Percentiles rank a stretch among this genome's conserved stretches.
phyloP scores from a whole-genome alignment of 1,140 invertebrate genomes.

The Calliopsis andreniformis region DNA sequence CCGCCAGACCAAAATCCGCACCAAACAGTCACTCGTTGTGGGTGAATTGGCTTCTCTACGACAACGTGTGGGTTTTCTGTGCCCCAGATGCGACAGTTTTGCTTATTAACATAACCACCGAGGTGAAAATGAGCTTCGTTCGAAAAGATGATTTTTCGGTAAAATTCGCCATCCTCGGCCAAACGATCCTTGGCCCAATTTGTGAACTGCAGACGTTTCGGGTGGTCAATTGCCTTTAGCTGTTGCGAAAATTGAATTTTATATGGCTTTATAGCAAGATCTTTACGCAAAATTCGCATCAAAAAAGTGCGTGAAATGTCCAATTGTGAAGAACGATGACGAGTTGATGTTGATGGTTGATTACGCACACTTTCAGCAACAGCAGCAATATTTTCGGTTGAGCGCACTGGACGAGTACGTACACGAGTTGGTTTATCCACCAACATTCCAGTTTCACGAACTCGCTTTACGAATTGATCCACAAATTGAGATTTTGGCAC shows the following conservation, averaged over 20 bases:
- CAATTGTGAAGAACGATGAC: neutral
- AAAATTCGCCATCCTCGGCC: neutral
- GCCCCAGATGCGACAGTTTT: conserved; percentile 70
- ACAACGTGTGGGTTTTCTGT: conserved; percentile 66
- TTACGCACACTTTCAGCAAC: neutral
- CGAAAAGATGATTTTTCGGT: neutral
- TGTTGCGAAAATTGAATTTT: neutral
- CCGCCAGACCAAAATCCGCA: conserved; percentile 70
- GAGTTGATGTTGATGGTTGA: neutral
- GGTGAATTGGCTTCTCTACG: conserved; percentile 70
- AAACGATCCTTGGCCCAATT: no score
- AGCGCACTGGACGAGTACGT: no score
- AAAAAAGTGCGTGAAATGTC: neutral
- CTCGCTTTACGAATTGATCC: no score
- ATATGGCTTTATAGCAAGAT: neutral
- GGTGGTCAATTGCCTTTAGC: neutral
- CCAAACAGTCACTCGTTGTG: conserved; percentile 72
- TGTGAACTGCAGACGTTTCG: neutral
- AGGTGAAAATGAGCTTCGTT: conserved; percentile 64
- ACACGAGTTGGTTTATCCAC: no score
- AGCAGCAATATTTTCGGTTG: no score
- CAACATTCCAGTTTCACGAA: no score
- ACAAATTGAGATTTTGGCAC: no score
- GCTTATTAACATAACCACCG: conserved; percentile 62
- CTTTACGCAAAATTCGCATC: neutral